Base-by-base conservation (phyloP, 2,113 vertebrate genomes). In the Carollia perspicillata region DNA sequence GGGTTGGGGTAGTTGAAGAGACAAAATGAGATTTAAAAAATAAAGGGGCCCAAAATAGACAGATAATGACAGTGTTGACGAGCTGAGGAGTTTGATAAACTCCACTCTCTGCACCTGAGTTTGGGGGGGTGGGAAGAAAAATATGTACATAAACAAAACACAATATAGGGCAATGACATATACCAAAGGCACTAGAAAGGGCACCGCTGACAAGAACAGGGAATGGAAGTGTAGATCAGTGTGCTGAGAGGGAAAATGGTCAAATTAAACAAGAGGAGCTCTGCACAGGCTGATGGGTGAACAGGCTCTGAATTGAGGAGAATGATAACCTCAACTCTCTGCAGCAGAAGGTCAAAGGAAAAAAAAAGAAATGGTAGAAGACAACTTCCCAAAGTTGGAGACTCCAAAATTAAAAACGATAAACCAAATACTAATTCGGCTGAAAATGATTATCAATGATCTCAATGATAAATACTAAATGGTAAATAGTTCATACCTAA, bases 401-500 rank as follows among this genome's bases (percentile, higher is more conserved):
- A 88, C 11, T 17, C 33, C 33, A 9, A 95, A 47, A 30, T 69
- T 85, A 65, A 80, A 80, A 85, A 86, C 42, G 74, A 86, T 55
- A 91, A 92, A 83, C 5, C 37, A 91, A 87, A 42, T 79, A 83
- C 7, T 80, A 71, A 49, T 8, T 60, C 71, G 23, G 55, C 26
- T 79, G 18, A 30, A 97, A 90, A 90, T 93, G 16, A 93, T 2
- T 42, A 68, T 91, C 78, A 78, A 33, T 49, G 10, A 90, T 77
- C 37, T 69, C 28, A 49, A 37, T 23, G 68, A 78, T 66, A 71
- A 90, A 85, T 84, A 81, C 87, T 47, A 30, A 85, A 65, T 71
- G 44, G 30, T 55, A 77, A 88, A 69, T 90, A 60, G 72, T 94
- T 69, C 53, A 47, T 2, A 77, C 6, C 33, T 78, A 53, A 85